Evolutionary conservation across 2,888 invertebrate genomes (phyloP), one percentile per base, ranked within the genome.

Genomic region (Tiliacea aurago): DNA sequence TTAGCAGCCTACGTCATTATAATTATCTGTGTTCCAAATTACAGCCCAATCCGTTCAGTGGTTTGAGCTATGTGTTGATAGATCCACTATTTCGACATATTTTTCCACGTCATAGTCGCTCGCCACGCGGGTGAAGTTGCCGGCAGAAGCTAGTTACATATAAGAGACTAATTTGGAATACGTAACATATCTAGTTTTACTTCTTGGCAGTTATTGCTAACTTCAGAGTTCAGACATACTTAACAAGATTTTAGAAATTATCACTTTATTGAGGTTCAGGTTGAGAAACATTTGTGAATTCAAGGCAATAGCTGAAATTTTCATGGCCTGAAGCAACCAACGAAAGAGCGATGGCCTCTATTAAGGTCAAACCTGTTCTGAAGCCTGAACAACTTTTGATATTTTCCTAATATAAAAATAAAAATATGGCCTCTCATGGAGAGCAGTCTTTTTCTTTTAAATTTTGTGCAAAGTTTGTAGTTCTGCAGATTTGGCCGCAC

Each of bases 161-260:
- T 9, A 41, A 41, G 9, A 41, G 41, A 41, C 9, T 9, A 41
- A 4, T 41, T n/a, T 41, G 9, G 41, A 41, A 41, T 41, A 41
- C 9, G 9, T 41, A 41, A 9, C 41, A 41, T 41, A 41, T 1
- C 41, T 41, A 37, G n/a, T n/a, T 51, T 51, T n/a, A 11, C 28
- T 11, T 70, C 13, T 18, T 33, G 4, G 4, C 2, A 37, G 2
- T 53, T 59, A n/a, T 20, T 15, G 18, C 37, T 71, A 59, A 53
- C 9, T 41, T 9, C n/a, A 33, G 6, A 23, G 2, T 2, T 28
- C 1, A 3, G 28, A 28, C n/a, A 3, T 9, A 41, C 18, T 4
- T 9, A 53, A 10, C 75, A 59, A 74, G 62, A 13, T 58, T 47
- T 58, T n/a, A 68, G n/a, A 78, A 77, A 78, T 68, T 82, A 68